These are phyloP conservation scores for Gymnosoma rotundatum DNA, from an alignment of 2,888 invertebrate species.

Conservation along the genomic window DNA sequence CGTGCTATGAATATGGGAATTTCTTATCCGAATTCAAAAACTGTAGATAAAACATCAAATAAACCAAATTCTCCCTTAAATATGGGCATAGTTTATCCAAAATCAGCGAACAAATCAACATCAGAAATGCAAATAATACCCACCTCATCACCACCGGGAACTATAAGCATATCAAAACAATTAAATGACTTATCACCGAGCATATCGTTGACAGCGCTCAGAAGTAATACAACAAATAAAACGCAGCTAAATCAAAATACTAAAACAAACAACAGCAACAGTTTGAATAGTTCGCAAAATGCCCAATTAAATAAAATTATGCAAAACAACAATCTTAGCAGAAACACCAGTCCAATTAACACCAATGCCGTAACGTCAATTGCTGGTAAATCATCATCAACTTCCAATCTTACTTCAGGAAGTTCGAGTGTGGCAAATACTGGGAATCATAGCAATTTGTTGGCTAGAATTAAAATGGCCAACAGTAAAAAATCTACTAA, in stretches of 20 bases:
- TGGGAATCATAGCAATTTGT: slow-evolving; percentile 50
- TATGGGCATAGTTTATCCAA: slow-evolving; percentile 73
- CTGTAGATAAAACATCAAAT: slow-evolving; percentile 45
- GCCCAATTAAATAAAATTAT: slow-evolving; percentile 62
- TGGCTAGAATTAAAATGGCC: slow-evolving; percentile 54
- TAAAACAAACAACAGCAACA: slow-evolving; percentile 36
- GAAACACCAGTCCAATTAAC: slow-evolving; percentile 52
- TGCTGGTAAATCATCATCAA: slow-evolving; percentile 12
- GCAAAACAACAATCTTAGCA: slow-evolving; percentile 50
- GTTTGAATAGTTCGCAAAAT: slow-evolving; percentile 21
- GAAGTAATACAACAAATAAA: slow-evolving; percentile 49
- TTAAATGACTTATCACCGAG: slow-evolving; percentile 78
- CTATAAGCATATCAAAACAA: slow-evolving; percentile 77
- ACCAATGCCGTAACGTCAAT: not conserved
- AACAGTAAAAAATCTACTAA: slow-evolving; percentile 49
- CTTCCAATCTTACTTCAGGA: slow-evolving; percentile 17
- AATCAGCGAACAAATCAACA: slow-evolving; percentile 52
- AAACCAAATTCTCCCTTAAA: slow-evolving; percentile 63
- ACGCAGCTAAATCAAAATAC: slow-evolving; percentile 50
- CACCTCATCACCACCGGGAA: slow-evolving; percentile 76
- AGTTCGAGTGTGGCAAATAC: slow-evolving; percentile 6
- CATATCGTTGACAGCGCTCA: slow-evolving; percentile 77
- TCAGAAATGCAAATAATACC: slow-evolving; percentile 79
- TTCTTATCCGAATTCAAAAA: slow-evolving; percentile 56
- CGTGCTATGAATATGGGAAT: slow-evolving; percentile 67